Evolutionary conservation across 2,113 vertebrate species (phyloP).

Genomic region (Daubentonia madagascariensis): DNA sequence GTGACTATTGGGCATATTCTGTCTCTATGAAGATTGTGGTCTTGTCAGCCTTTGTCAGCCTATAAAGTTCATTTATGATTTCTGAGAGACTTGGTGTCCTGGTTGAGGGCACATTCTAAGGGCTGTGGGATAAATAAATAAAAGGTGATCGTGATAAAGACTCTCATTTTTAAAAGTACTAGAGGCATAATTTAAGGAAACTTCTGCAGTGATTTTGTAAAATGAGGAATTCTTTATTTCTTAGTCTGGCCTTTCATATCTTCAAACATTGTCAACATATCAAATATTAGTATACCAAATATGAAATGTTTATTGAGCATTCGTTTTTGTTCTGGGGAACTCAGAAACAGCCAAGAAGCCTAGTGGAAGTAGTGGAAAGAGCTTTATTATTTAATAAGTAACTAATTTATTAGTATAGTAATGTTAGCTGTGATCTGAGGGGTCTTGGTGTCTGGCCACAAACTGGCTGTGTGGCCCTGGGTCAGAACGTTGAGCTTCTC

Average conservation of each 20-base stretch:
- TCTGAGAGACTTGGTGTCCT: background rate
- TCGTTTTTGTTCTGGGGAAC: background rate
- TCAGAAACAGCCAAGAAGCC: background rate
- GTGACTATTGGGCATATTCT: background rate
- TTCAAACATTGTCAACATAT: background rate
- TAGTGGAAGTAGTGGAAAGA: background rate
- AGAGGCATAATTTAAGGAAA: background rate
- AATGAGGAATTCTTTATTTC: background rate
- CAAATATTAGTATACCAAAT: background rate
- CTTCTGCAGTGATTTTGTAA: background rate
- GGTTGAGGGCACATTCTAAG: background rate
- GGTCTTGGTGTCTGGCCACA: background rate
- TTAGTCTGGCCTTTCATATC: constrained; percentile 3
- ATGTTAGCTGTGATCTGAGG: background rate
- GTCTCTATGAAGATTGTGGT: background rate
- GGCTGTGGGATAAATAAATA: background rate
- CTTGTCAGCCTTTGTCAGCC: background rate
- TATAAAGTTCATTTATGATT: background rate
- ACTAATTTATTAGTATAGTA: background rate
- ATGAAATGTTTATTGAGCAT: background rate
- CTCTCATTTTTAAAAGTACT: background rate
- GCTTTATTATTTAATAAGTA: background rate
- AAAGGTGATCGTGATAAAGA: background rate
- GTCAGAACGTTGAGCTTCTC: background rate
- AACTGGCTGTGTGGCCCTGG: background rate